Evolutionary conservation across 2,797 vertebrate genomes (phyloP).

Genomic region (Podarcis siculus): DNA sequence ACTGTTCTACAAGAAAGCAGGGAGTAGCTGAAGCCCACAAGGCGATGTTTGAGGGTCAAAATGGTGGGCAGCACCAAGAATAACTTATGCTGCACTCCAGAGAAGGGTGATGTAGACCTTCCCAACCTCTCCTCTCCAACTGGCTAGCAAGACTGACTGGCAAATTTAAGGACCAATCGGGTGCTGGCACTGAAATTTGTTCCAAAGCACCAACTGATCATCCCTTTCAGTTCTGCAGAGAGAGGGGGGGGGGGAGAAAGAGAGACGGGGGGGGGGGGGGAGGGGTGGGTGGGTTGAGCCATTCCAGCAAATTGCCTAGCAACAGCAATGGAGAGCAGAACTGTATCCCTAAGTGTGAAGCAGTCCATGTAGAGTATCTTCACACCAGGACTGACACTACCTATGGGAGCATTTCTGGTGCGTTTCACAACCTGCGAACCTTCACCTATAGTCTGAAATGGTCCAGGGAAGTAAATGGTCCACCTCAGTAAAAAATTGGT

Average conservation of each 20-base stretch:
- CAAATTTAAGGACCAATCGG: background rate
- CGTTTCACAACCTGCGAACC: background rate
- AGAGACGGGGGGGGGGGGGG: too few species aligned
- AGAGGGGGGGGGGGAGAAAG: too few species aligned
- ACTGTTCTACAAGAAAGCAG: background rate
- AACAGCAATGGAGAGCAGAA: too few species aligned
- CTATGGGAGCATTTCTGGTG: background rate
- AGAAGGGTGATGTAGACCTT: too few species aligned
- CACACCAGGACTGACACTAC: background rate
- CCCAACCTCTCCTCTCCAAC: background rate
- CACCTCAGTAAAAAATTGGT: background rate
- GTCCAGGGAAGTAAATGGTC: background rate
- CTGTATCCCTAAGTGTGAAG: too few species aligned
- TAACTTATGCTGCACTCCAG: background rate
- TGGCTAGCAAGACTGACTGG: background rate
- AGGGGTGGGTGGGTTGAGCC: too few species aligned
- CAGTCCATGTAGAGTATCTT: background rate
- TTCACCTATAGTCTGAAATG: background rate
- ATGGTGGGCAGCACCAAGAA: background rate
- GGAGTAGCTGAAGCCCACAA: background rate
- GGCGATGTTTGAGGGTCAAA: background rate
- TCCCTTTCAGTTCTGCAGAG: too few species aligned
- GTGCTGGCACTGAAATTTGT: background rate
- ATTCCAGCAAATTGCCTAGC: background rate
- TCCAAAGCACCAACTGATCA: background rate